These are phyloP conservation scores for Sphaeramia orbicularis DNA, from an alignment of 2,797 vertebrate species.

Conservation along the genomic window DNA sequence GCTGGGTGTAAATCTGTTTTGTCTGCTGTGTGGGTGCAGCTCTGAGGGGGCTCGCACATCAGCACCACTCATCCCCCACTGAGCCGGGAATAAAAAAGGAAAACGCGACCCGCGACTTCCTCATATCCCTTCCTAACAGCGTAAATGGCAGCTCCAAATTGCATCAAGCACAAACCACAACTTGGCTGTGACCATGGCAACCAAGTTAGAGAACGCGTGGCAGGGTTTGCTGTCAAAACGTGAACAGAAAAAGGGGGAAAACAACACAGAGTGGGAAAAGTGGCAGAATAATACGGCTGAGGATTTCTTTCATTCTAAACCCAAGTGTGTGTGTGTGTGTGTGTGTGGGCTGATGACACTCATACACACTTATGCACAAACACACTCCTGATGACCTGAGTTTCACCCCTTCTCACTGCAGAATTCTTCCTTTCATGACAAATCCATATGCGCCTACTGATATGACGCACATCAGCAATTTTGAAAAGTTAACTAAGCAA, in stretches of 20 bases:
- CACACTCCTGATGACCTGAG: slow-evolving; percentile 61
- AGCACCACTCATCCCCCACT: slow-evolving; percentile 39
- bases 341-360: slow-evolving; percentile 40
- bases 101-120: slow-evolving; percentile 32
- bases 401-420: slow-evolving; percentile 62
- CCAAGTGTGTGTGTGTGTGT: slow-evolving; percentile 14
- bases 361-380: slow-evolving; percentile 32
- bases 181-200: slow-evolving; percentile 83
- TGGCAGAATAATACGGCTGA: slow-evolving; percentile 54
- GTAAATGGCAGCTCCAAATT: slow-evolving; percentile 68
- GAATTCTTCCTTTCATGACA: slow-evolving; percentile 46
- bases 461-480: slow-evolving; percentile 54
- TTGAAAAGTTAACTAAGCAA: slow-evolving; percentile 45
- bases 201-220: slow-evolving; percentile 67
- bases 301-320: slow-evolving; percentile 57
- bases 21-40: slow-evolving; percentile 59
- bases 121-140: slow-evolving; percentile 52
- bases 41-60: slow-evolving; percentile 42
- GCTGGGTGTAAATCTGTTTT: slow-evolving; percentile 60
- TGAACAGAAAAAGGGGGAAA: slow-evolving; percentile 62
- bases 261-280: slow-evolving; percentile 44
- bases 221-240: slow-evolving; percentile 75
- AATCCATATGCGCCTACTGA: slow-evolving; percentile 50
- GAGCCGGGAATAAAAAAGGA: slow-evolving; percentile 29
- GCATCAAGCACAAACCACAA: slow-evolving; percentile 58